phyloP scores from a whole-genome alignment of 2,113 vertebrate species.

The Collichthys lucidus region DNA sequence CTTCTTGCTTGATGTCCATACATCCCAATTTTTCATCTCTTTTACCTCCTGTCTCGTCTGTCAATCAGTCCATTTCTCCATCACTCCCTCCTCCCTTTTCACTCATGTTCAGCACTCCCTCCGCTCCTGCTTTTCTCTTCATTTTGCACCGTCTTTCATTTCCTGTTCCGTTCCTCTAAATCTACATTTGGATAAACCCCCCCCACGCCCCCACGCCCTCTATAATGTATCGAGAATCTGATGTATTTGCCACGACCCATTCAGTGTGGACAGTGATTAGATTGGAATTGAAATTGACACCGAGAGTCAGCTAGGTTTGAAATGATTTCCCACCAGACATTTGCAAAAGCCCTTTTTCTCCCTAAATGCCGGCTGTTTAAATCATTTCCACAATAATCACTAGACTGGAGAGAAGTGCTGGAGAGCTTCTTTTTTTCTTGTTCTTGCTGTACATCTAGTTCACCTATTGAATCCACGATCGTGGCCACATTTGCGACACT shows the following conservation, averaged over 20 bases:
- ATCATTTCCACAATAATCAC: slow-evolving; percentile 55
- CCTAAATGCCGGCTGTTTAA: slow-evolving; percentile 64
- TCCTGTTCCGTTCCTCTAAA: slow-evolving; percentile 54
- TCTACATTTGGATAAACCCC: slow-evolving; percentile 53
- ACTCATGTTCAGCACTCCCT: neutral
- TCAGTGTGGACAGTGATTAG: slow-evolving; percentile 56
- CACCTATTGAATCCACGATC: slow-evolving; percentile 23
- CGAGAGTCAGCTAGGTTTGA: slow-evolving; percentile 46
- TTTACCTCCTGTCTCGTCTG: slow-evolving; percentile 42
- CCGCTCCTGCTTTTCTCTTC: slow-evolving; percentile 41
- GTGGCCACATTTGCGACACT: neutral
- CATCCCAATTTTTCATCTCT: slow-evolving; percentile 25
- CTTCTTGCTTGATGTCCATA: slow-evolving; percentile 28
- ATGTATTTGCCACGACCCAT: slow-evolving; percentile 25
- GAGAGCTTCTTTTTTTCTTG: slow-evolving; percentile 16
- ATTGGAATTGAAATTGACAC: slow-evolving; percentile 63
- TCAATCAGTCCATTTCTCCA: slow-evolving; percentile 52
- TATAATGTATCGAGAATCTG: slow-evolving; percentile 28
- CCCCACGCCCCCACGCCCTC: too few relatives aligned
- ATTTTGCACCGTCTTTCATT: slow-evolving; percentile 59
- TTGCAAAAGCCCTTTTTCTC: slow-evolving; percentile 33
- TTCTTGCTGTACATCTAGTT: slow-evolving; percentile 35
- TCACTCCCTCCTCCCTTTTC: slow-evolving; percentile 39
- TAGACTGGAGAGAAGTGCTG: slow-evolving; percentile 20
- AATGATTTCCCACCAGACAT: slow-evolving; percentile 66